Conservation (phyloP, 2,113 vertebrate species). For the Balaenoptera acutorostrata region DNA sequence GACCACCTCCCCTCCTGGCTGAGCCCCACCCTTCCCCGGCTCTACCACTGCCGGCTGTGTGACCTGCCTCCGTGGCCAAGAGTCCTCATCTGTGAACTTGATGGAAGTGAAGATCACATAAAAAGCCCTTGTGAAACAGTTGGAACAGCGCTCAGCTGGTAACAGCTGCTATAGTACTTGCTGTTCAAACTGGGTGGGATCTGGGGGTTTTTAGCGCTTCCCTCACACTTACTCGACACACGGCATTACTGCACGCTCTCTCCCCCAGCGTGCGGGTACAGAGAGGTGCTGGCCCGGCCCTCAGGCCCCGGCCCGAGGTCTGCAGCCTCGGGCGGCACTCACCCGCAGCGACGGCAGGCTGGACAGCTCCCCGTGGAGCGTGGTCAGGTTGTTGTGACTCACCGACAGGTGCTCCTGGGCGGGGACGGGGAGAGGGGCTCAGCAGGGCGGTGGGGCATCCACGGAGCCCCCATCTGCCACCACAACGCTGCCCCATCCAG, state of each 20-base stretch:
- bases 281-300: background rate
- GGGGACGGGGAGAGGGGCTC: background rate
- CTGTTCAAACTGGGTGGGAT: background rate
- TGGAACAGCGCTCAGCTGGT: background rate
- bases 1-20: background rate
- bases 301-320: too few relatives aligned
- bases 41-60: background rate
- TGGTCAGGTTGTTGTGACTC: conserved; percentile 97
- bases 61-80: background rate
- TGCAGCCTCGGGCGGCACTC: conserved; percentile 51
- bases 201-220: background rate
- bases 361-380: conserved; percentile 95
- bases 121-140: background rate
- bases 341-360: conserved; percentile 96
- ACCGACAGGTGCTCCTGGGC: conserved; percentile 95
- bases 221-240: background rate
- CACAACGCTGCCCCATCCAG: background rate
- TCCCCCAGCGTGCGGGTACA: too few relatives aligned
- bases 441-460: background rate
- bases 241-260: background rate
- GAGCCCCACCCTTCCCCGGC: background rate
- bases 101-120: too few relatives aligned
- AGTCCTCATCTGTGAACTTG: background rate
- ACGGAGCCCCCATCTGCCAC: background rate
- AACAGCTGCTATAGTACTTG: background rate